phyloP scores from a whole-genome alignment of 2,888 invertebrate genomes.

The Cantharis nigra region DNA sequence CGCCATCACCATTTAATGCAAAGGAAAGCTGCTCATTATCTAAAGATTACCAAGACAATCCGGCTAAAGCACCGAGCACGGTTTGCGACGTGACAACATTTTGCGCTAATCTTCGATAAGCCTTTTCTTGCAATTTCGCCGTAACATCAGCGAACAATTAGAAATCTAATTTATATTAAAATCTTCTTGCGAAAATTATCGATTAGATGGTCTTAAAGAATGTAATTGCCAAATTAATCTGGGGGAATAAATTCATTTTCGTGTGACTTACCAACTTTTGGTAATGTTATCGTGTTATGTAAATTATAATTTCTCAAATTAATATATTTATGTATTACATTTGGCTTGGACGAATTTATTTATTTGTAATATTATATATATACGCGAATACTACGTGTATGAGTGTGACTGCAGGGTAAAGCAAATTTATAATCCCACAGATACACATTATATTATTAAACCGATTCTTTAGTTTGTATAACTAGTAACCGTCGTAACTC shows the following conservation, averaged over 20 bases:
- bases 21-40: slow-evolving; percentile 43
- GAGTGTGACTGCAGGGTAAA: background rate
- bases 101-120: slow-evolving; percentile 39
- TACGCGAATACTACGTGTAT: background rate
- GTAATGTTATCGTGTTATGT: background rate
- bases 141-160: background rate
- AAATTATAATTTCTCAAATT: background rate
- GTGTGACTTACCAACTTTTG: background rate
- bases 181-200: background rate
- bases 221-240: background rate
- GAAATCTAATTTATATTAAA: background rate
- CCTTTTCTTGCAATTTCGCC: slow-evolving; percentile 19
- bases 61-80: slow-evolving; percentile 23
- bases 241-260: background rate
- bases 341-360: background rate
- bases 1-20: slow-evolving; percentile 39
- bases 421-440: background rate
- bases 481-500: slow-evolving; percentile 18
- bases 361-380: background rate
- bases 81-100: slow-evolving; percentile 27
- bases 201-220: background rate
- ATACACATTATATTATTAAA: background rate
- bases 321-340: background rate
- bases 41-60: slow-evolving; percentile 45
- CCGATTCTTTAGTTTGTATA: slow-evolving; percentile 16